A percentile compares a stretch with the other conserved stretches of the same genome.
phyloP scores from a whole-genome alignment of 2,888 invertebrate species.

The Cantharis nigra region DNA sequence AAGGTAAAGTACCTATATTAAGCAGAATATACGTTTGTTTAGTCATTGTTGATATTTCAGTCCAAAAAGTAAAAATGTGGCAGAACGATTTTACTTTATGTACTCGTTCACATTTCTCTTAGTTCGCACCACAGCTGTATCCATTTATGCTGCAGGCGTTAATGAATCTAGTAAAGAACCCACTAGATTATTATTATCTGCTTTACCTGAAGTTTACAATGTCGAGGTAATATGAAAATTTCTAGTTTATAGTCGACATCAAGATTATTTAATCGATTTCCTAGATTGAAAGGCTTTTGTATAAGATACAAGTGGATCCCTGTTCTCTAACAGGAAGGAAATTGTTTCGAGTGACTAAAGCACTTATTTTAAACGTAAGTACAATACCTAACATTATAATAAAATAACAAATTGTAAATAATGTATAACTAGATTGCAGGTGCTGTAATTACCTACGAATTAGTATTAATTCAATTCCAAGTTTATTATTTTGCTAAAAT shows the following conservation, averaged over 20 bases:
- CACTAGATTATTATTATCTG: slow-evolving; percentile 49
- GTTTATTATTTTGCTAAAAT: neutral
- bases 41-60: slow-evolving; percentile 6
- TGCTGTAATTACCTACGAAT: slow-evolving; percentile 68
- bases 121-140: slow-evolving; percentile 60
- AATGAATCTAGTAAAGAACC: slow-evolving; percentile 53
- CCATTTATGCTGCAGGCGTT: slow-evolving; percentile 48
- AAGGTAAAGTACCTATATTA: slow-evolving; percentile 59
- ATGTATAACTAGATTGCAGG: slow-evolving; percentile 53
- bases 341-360: slow-evolving; percentile 49
- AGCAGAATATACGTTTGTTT: neutral
- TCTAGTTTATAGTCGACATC: neutral
- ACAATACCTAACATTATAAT: slow-evolving; percentile 26
- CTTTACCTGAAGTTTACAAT: slow-evolving; percentile 53
- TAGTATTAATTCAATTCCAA: slow-evolving; percentile 62
- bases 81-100: slow-evolving; percentile 65
- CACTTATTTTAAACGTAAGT: slow-evolving; percentile 49
- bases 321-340: slow-evolving; percentile 50
- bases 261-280: slow-evolving; percentile 16
- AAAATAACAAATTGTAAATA: neutral
- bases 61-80: slow-evolving; percentile 48
- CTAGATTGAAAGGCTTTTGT: slow-evolving; percentile 48
- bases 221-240: slow-evolving; percentile 48
- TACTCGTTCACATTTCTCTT: slow-evolving; percentile 70
- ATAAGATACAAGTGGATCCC: slow-evolving; percentile 47